These are phyloP conservation scores for Bambusicola thoracicus DNA, from an alignment of 2,113 vertebrate genomes.

Conservation along the genomic window DNA sequence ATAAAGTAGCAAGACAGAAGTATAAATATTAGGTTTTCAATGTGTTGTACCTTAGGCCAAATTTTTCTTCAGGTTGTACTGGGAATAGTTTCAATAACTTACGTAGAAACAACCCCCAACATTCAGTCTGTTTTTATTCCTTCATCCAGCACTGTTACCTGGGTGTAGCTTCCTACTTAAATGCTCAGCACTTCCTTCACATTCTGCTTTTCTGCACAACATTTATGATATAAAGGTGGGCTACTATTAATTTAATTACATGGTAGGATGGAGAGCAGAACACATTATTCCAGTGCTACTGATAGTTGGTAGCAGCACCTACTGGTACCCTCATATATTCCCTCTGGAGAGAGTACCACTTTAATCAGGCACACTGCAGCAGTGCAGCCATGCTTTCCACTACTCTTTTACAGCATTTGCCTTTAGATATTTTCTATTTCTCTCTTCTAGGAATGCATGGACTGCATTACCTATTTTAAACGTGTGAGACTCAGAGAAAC, in stretches of 20 bases:
- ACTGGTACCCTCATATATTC: background rate
- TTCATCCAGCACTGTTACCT: background rate
- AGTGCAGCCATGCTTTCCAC: background rate
- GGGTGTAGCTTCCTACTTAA: background rate
- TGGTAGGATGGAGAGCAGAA: background rate
- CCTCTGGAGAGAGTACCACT: background rate
- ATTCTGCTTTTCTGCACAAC: background rate
- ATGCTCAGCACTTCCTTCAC: background rate
- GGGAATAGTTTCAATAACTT: background rate
- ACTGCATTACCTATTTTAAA: background rate
- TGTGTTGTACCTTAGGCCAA: background rate
- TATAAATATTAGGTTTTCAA: background rate
- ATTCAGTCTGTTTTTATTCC: background rate
- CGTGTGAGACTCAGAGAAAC: background rate
- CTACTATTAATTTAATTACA: slow-evolving; percentile 13
- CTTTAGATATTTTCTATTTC: background rate
- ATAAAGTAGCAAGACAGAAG: background rate
- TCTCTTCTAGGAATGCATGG: background rate
- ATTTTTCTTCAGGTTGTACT: background rate
- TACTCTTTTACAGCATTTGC: background rate
- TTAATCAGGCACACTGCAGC: background rate
- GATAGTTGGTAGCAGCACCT: slow-evolving; percentile 17
- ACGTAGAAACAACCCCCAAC: background rate
- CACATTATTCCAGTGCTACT: background rate
- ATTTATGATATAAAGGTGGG: background rate